phyloP scores from a whole-genome alignment of 64 coral and sea anemone genomes.

The Pocillopora verrucosa region DNA sequence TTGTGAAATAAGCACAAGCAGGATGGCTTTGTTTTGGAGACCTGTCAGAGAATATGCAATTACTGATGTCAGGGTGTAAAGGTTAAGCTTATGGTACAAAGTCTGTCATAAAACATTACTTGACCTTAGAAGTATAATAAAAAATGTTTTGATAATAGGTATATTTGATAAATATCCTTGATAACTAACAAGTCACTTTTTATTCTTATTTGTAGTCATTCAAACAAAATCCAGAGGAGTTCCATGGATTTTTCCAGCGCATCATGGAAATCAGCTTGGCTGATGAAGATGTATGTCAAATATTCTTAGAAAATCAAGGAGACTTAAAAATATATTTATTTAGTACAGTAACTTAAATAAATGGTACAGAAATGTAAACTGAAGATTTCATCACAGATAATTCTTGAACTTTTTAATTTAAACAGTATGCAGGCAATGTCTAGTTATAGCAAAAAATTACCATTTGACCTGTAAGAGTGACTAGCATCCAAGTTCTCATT shows the following conservation, averaged over 20 bases:
- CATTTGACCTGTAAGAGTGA: not conserved
- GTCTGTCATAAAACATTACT: no score
- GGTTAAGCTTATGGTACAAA: no score
- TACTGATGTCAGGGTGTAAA: not conserved
- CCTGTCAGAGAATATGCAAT: no score
- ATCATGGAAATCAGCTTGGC: slow-evolving; percentile 87
- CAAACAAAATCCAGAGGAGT: slow-evolving; percentile 79
- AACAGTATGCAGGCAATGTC: not conserved
- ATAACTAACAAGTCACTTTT: not conserved
- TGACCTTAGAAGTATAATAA: no score
- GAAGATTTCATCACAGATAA: not conserved
- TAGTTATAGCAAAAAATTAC: not conserved
- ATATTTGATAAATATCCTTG: not conserved
- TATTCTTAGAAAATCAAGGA: no score
- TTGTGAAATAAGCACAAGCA: no score
- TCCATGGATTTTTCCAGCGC: slow-evolving; percentile 82
- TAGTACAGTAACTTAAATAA: no score
- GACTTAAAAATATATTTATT: no score
- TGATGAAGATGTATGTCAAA: slow-evolving; percentile 35
- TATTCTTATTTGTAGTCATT: slow-evolving; percentile 67
- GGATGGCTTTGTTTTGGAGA: no score
- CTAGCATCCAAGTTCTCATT: no score
- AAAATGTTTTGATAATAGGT: not conserved
- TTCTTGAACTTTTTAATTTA: not conserved
- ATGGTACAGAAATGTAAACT: no score